phyloP scores from a whole-genome alignment of 2,797 vertebrate genomes.

The Gastrophryne carolinensis region DNA sequence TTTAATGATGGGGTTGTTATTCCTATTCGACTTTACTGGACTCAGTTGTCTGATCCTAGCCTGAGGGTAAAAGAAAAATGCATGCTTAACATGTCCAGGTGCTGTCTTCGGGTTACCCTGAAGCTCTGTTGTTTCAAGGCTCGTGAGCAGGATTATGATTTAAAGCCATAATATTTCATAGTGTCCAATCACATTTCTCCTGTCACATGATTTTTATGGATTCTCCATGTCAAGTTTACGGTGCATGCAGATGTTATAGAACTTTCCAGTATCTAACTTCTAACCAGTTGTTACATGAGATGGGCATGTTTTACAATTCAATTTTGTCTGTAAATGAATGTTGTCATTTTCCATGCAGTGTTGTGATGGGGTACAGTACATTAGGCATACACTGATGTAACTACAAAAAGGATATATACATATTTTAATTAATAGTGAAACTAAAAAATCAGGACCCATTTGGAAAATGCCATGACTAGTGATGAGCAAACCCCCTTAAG shows the following conservation, averaged over 20 bases:
- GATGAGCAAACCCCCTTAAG: too few species aligned
- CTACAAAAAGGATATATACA: background rate
- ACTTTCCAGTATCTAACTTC: background rate
- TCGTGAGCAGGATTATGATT: slow-evolving; percentile 15
- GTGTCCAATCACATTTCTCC: background rate
- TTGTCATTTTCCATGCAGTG: too few species aligned
- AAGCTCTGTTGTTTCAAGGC: background rate
- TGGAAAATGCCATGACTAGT: too few species aligned
- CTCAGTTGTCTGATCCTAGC: slow-evolving; percentile 16
- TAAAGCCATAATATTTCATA: slow-evolving; percentile 1
- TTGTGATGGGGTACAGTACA: background rate
- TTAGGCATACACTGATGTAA: background rate
- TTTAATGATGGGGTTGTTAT: slow-evolving; percentile 1
- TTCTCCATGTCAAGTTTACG: background rate
- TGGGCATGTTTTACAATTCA: too few species aligned
- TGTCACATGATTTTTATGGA: background rate
- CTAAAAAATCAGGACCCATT: too few species aligned
- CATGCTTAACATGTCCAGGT: slow-evolving; percentile 20
- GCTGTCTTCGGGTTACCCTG: background rate
- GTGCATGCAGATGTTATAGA: background rate
- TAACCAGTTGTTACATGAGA: too few species aligned
- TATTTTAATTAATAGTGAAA: too few species aligned
- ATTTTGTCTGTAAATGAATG: too few species aligned
- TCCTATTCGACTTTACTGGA: slow-evolving; percentile 7
- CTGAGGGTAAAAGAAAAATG: slow-evolving; percentile 19